Conservation (phyloP, 1,140 invertebrate genomes). For the Wasmannia auropunctata region DNA sequence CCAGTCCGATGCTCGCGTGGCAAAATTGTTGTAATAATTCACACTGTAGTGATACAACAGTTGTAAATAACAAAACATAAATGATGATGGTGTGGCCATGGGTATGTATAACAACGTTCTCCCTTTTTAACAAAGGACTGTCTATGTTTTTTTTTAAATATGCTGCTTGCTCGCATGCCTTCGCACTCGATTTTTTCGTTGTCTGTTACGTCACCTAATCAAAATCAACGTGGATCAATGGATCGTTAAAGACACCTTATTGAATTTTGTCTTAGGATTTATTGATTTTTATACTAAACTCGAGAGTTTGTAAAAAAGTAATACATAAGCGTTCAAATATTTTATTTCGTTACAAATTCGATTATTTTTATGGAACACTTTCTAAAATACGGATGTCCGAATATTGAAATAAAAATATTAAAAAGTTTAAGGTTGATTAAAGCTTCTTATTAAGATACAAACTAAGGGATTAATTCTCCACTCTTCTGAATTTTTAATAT, state of each 20-base stretch:
- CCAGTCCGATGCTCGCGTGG: constrained; percentile 39
- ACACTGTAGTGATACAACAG: constrained; percentile 44
- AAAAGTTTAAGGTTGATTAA: neutral
- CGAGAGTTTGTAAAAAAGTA: neutral
- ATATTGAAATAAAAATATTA: neutral
- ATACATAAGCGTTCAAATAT: neutral
- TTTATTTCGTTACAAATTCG: neutral
- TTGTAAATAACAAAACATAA: constrained; percentile 84
- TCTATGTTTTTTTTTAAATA: constrained; percentile 52
- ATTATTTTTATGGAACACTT: neutral
- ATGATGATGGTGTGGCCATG: constrained; percentile 86
- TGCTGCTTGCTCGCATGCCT: constrained; percentile 59
- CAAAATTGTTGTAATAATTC: constrained; percentile 48
- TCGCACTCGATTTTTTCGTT: constrained; percentile 36
- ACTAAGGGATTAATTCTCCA: neutral
- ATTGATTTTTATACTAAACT: neutral
- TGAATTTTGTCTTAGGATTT: constrained; percentile 2
- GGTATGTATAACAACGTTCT: constrained; percentile 80
- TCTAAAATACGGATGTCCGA: neutral
- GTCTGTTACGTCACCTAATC: constrained; percentile 28
- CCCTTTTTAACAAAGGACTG: constrained; percentile 64
- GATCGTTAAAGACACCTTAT: neutral
- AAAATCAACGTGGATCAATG: constrained; percentile 11
- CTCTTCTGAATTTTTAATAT: neutral
- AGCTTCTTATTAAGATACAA: neutral